A percentile compares a stretch with the other conserved stretches of the same genome.
These are phyloP conservation scores for Holothuria leucospilota DNA, from an alignment of 53 echinoderm and acorn worm genomes.

Conservation along the genomic window DNA sequence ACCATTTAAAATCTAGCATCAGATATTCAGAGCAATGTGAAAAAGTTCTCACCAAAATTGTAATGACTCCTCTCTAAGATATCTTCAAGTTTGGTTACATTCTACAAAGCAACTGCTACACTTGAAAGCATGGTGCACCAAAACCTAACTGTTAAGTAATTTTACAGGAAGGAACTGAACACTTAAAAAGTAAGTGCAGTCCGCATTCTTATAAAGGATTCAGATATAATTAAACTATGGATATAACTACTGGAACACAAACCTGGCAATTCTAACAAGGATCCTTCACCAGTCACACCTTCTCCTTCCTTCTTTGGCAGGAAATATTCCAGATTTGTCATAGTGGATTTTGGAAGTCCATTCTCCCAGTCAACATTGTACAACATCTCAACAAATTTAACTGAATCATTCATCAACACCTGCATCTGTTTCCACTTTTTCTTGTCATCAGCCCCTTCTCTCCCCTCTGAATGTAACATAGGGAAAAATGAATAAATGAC, in stretches of 20 bases:
- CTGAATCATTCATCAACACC: conserved; percentile 83
- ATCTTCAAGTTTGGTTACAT: no score
- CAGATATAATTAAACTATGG: no score
- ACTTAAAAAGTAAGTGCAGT: no score
- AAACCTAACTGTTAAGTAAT: no score
- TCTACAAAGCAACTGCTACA: no score
- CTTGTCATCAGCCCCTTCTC: conserved; percentile 81
- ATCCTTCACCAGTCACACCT: conserved; percentile 96
- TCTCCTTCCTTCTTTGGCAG: conserved; percentile 86
- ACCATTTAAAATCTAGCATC: not conserved
- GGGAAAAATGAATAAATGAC: not conserved
- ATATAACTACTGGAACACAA: not conserved
- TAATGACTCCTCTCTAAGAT: no score
- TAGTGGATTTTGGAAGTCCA: conserved; percentile 72
- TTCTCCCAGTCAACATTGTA: conserved; percentile 87
- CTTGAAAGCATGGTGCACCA: no score
- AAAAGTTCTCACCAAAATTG: not conserved
- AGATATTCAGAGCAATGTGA: no score
- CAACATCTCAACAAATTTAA: conserved; percentile 92
- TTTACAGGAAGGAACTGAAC: no score
- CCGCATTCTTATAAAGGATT: no score
- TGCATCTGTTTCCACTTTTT: conserved; percentile 97
- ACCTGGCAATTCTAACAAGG: conserved; percentile 91
- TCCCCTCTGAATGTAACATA: conserved; percentile 62
- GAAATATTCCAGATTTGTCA: conserved; percentile 81